These are phyloP conservation scores for Dryoscopus gambensis DNA, from an alignment of 2,113 vertebrate species.

Conservation along the genomic window DNA sequence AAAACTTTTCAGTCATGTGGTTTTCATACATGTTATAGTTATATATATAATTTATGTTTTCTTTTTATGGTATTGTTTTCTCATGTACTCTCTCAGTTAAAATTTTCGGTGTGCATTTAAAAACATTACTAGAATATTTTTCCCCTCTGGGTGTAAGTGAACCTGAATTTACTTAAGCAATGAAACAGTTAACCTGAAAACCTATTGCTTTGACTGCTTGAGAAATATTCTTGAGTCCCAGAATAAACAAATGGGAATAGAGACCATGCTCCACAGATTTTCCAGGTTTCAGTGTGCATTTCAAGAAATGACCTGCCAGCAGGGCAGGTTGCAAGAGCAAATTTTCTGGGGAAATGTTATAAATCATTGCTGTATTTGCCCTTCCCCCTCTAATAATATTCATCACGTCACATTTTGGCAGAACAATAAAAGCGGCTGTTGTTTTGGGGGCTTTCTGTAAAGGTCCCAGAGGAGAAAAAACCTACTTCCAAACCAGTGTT, in stretches of 20 bases:
- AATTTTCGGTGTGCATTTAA: not conserved
- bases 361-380: slow-evolving; percentile 19
- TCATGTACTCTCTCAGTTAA: not conserved
- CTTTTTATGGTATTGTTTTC: not conserved
- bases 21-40: not conserved
- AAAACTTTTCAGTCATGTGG: accelerated
- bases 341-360: slow-evolving; percentile 1
- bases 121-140: not conserved
- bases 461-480: not conserved
- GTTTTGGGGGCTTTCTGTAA: not conserved
- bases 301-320: slow-evolving; percentile 29
- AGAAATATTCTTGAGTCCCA: slow-evolving; percentile 35
- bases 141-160: not conserved
- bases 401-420: slow-evolving; percentile 19
- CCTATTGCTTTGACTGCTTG: not conserved
- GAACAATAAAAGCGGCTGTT: slow-evolving; percentile 12
- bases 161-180: not conserved
- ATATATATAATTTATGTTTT: not conserved
- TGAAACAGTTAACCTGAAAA: slow-evolving; percentile 49
- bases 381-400: not conserved
- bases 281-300: slow-evolving; percentile 51
- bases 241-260: slow-evolving; percentile 59
- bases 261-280: slow-evolving; percentile 3
- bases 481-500: not conserved
- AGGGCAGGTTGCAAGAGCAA: slow-evolving; percentile 37